Evolutionary conservation across 2,797 vertebrate species (phyloP), one percentile per base, ranked within the genome.

Genomic region (Thaleichthys pacificus): DNA sequence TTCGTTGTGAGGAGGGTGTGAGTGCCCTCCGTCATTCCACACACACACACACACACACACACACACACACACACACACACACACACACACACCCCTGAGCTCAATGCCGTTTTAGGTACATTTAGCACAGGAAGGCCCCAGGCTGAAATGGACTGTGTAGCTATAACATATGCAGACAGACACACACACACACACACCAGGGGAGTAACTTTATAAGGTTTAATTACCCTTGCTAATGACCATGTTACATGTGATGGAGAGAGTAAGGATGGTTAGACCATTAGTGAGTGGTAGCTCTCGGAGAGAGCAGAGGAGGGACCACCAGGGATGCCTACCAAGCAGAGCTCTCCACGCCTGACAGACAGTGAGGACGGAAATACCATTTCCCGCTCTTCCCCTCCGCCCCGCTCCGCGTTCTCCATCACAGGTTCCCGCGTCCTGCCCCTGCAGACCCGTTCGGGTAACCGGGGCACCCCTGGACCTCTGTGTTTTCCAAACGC

Each of bases 161-260:
- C 47, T 51, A 51, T 51, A 51, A 62, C 51, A 19, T 22, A 58
- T 22, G 21, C 56, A 35, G 5, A 19, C 61, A 49, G 61, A 24
- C 24, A 24, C 24, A 66, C 17, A 75, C 68, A 69, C 68, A 69
- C 68, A 35, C 19, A 72, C 68, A 67, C 74, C 47, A 61, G 76
- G 80, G 74, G 69, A 80, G 72, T 67, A 67, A 58, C 51, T 85
- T 87, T 83, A 78, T 77, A 80, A 67, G 70, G 62, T 74, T 80
- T 88, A 80, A 88, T 85, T 82, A 56, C 56, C 68, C 69, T 71
- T 66, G 49, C 69, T 82, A 82, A 88, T 78, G 68, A 69, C 74
- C 38, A 38, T 60, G 69, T 74, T 76, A 63, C 69, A 79, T 83
- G 81, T 82, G 63, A 78, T 30, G 74, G 76, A 68, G 75, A 66